Evolutionary conservation across 1,140 invertebrate genomes (phyloP), one percentile per base, ranked within the genome.

Genomic region (Meteorus sp.): DNA sequence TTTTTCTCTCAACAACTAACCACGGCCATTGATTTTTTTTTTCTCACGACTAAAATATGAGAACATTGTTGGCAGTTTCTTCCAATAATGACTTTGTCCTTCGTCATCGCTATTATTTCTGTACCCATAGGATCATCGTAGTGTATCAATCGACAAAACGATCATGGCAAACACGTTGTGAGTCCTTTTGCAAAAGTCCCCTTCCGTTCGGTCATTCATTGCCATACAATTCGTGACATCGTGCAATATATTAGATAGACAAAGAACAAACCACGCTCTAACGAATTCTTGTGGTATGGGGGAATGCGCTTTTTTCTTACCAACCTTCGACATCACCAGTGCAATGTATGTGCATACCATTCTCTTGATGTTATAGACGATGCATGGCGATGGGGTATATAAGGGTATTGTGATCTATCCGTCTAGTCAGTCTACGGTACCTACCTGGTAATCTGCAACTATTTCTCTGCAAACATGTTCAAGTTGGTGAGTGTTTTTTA

Each of bases 401-500:
- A 77, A 75, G 69, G 53, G 51, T 50, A 58, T 62, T 61, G 59
- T 59, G 41, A 23, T 35, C 37, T 48, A 45, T 35, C 22, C 8
- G 13, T 59, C 57, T 53, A 72, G 66, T 73, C 73, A 74, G 75
- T 77, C 73, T 57, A 65, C 71, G 67, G 67, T 69, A 74, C 67
- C 69, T 64, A n/a, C 54, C 61, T 29, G 58, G 54, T 56, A 63
- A 50, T 53, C 55, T 35, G 23, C 37, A 39, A 29, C 43, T 48
- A 54, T 55, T 56, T 31, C 54, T 13, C 50, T n/a, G n/a, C n/a
- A 70, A 73, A 74, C 60, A 79, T 79, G 77, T 72, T 76, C 66
- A 77, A 77, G 61, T 44, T 77, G 69, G 76, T 77, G 67, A 77
- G 76, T 77, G n/a, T n/a, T n/a, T n/a, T n/a, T n/a, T n/a, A n/a